phyloP scores from a whole-genome alignment of 2,888 invertebrate genomes.

The Pegoplata infirma region DNA sequence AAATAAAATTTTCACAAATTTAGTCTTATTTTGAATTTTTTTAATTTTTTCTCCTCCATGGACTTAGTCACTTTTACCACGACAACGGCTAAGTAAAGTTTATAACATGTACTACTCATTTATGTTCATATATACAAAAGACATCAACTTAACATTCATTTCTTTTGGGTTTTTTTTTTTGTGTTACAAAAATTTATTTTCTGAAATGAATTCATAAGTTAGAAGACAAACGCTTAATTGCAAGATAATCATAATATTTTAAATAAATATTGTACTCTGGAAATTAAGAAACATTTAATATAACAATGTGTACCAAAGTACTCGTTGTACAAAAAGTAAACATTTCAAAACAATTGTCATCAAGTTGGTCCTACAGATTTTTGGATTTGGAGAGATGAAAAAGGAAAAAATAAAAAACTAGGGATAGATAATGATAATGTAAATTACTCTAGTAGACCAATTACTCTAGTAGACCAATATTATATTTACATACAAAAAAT shows the following conservation, averaged over 20 bases:
- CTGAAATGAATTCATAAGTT: slow-evolving; percentile 54
- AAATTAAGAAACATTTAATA: slow-evolving; percentile 45
- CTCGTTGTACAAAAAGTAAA: slow-evolving; percentile 41
- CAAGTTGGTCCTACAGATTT: slow-evolving; percentile 46
- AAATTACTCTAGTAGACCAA: slow-evolving; percentile 35
- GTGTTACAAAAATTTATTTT: too few species aligned
- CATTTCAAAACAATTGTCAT: slow-evolving; percentile 55
- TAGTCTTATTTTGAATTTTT: too few species aligned
- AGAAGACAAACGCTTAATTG: slow-evolving; percentile 63
- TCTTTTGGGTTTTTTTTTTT: not conserved
- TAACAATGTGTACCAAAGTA: not conserved
- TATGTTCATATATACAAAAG: too few species aligned
- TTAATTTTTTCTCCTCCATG: too few species aligned
- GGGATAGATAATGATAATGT: not conserved
- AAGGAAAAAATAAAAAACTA: too few species aligned
- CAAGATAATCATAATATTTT: slow-evolving; percentile 63
- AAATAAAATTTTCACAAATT: too few species aligned
- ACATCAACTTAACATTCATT: too few species aligned
- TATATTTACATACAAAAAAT: slow-evolving; percentile 30
- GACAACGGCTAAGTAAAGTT: too few species aligned
- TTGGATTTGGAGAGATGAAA: not conserved
- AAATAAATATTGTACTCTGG: slow-evolving; percentile 59
- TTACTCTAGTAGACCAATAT: slow-evolving; percentile 56
- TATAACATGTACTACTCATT: too few species aligned
- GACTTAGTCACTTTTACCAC: too few species aligned